Percentiles rank a stretch among this genome's conserved stretches.
Conservation (phyloP, 2,113 vertebrate species). For the Alethe castanea region DNA sequence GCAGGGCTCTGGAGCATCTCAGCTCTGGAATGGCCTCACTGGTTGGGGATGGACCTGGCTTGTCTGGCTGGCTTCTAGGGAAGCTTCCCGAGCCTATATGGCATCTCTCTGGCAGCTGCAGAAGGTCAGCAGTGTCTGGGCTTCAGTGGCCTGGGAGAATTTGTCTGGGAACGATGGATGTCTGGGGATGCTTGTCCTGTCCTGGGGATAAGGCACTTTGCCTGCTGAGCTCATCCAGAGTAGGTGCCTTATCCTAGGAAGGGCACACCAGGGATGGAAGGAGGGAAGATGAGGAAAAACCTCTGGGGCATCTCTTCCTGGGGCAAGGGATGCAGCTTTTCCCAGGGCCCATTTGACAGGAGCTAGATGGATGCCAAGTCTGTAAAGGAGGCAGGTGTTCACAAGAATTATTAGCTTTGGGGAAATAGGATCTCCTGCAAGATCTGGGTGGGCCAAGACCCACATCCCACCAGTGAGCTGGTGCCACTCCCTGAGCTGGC, state of each 20-base stretch:
- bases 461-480: background rate
- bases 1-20: background rate
- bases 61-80: accelerated
- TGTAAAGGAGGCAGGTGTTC: background rate
- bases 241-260: accelerated
- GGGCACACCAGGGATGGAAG: background rate
- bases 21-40: background rate
- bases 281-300: background rate
- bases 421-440: background rate
- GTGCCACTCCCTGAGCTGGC: background rate
- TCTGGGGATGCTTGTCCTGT: background rate
- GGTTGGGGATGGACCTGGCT: background rate
- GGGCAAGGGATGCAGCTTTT: background rate
- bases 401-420: background rate
- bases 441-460: background rate
- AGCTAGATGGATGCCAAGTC: background rate
- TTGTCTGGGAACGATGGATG: background rate
- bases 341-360: background rate
- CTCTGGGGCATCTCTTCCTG: background rate
- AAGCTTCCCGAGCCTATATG: background rate
- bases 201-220: background rate
- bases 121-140: background rate
- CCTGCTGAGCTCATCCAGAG: background rate
- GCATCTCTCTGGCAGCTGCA: background rate
- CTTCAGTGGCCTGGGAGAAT: background rate